These are phyloP conservation scores for Andrena cerasifolii DNA, from an alignment of 1,140 invertebrate species.

Conservation along the genomic window DNA sequence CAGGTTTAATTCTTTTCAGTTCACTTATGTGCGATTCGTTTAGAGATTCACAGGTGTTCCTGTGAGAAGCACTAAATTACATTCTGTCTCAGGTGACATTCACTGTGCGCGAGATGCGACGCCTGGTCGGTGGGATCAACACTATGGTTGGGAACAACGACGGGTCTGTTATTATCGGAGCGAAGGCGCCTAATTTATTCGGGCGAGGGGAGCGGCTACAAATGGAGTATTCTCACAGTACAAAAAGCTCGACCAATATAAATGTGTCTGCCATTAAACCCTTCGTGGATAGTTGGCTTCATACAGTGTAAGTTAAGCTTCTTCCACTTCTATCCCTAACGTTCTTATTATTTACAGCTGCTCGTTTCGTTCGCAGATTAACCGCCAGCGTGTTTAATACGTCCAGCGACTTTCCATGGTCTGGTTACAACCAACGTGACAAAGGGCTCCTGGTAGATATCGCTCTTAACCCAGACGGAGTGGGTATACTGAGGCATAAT, in stretches of 20 bases:
- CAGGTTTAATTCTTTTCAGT: constrained; percentile 50
- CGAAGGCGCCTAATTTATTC: constrained; percentile 89
- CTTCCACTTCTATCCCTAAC: constrained; percentile 6
- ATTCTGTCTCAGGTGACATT: constrained; percentile 87
- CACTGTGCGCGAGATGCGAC: constrained; percentile 88
- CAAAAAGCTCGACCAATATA: constrained; percentile 88
- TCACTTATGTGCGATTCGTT: neutral
- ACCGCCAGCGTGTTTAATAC: constrained; percentile 88
- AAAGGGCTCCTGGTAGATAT: constrained; percentile 86
- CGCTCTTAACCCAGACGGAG: constrained; percentile 84
- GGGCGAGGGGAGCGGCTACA: constrained; percentile 91
- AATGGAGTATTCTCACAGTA: constrained; percentile 89
- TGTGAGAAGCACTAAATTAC: constrained; percentile 14
- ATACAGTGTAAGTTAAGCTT: constrained; percentile 73
- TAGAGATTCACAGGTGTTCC: neutral
- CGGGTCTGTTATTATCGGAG: constrained; percentile 88
- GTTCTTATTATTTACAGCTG: constrained; percentile 5
- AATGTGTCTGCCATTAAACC: constrained; percentile 90
- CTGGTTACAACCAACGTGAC: constrained; percentile 88
- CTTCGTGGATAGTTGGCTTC: constrained; percentile 82
- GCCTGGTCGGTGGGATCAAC: constrained; percentile 90
- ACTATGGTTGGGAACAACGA: constrained; percentile 94
- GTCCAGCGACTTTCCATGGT: constrained; percentile 89
- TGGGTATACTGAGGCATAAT: constrained; percentile 86
- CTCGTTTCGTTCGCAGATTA: constrained; percentile 82